phyloP scores from a whole-genome alignment of 1,140 invertebrate genomes.

The Pemphigus obesinymphae region DNA sequence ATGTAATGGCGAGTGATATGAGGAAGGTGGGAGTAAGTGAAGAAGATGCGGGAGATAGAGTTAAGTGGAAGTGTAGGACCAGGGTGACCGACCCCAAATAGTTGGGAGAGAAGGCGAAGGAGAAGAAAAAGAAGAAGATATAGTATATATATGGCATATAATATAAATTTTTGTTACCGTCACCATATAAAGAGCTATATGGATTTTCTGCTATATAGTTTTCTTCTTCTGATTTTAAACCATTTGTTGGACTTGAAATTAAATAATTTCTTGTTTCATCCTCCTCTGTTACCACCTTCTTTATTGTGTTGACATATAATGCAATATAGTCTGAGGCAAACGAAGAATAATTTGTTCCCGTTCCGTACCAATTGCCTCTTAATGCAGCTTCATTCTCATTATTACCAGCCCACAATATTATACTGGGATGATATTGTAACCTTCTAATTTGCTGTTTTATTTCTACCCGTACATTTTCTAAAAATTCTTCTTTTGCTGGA shows the following conservation, averaged over 20 bases:
- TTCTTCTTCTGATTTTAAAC: conserved; percentile 66
- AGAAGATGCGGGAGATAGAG: background rate
- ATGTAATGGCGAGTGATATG: no score
- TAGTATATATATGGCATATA: no score
- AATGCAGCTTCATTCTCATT: conserved; percentile 97
- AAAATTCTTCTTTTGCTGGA: conserved; percentile 68
- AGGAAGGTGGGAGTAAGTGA: background rate
- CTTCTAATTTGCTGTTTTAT: conserved; percentile 76
- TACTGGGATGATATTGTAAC: conserved; percentile 81
- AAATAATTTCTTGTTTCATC: conserved; percentile 67
- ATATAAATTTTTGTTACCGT: no score
- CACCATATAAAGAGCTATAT: conserved; percentile 74
- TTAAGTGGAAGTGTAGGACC: no score
- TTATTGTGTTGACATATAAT: conserved; percentile 78
- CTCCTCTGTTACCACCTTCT: conserved; percentile 59
- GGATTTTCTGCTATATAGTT: conserved; percentile 72
- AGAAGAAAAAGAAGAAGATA: no score
- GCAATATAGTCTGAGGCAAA: conserved; percentile 80
- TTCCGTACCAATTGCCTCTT: conserved; percentile 77
- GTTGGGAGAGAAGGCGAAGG: no score
- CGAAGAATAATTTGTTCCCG: conserved; percentile 54
- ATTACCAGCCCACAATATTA: conserved; percentile 89
- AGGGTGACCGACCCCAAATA: no score
- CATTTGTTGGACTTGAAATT: conserved; percentile 90
- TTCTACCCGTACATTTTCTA: conserved; percentile 71